A percentile compares a stretch with the other conserved stretches of the same genome.
phyloP scores from a whole-genome alignment of 2,888 invertebrate species.

The Tortricodes alternella region DNA sequence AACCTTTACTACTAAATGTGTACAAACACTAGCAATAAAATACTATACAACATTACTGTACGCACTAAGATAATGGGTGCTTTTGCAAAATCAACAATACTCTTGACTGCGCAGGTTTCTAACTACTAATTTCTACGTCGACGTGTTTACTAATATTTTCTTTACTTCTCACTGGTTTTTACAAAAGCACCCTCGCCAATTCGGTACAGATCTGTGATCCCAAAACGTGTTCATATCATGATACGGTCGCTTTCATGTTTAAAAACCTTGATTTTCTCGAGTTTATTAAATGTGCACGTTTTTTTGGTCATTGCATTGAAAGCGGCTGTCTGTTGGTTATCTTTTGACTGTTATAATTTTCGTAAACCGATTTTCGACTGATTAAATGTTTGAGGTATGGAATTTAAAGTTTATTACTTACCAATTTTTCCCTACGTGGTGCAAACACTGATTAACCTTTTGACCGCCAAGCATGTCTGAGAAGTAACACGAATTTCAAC shows the following conservation, averaged over 20 bases:
- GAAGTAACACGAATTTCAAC: too few relatives aligned
- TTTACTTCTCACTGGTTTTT: conserved; percentile 19
- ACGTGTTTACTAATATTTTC: conserved; percentile 10
- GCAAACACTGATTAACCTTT: too few relatives aligned
- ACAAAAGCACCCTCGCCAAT: conserved; percentile 40
- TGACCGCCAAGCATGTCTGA: too few relatives aligned
- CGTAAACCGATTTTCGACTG: conserved; percentile 56
- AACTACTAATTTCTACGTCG: conserved; percentile 9
- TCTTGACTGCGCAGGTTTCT: neutral
- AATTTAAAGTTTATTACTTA: conserved; percentile 40
- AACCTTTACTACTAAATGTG: too few relatives aligned
- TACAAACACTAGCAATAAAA: too few relatives aligned
- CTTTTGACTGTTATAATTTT: conserved; percentile 52
- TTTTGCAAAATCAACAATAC: conserved; percentile 15
- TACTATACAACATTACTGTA: neutral
- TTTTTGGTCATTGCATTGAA: neutral
- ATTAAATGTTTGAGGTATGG: conserved; percentile 65
- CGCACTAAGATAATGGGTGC: neutral
- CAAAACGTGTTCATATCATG: conserved; percentile 59
- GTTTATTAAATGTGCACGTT: neutral
- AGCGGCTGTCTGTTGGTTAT: conserved; percentile 28
- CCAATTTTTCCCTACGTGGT: neutral
- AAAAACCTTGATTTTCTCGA: too few relatives aligned
- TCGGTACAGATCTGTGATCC: conserved; percentile 55
- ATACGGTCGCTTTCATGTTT: conserved; percentile 9